phyloP scores from a whole-genome alignment of 2,113 vertebrate species.

The Ardeotis arabs region DNA sequence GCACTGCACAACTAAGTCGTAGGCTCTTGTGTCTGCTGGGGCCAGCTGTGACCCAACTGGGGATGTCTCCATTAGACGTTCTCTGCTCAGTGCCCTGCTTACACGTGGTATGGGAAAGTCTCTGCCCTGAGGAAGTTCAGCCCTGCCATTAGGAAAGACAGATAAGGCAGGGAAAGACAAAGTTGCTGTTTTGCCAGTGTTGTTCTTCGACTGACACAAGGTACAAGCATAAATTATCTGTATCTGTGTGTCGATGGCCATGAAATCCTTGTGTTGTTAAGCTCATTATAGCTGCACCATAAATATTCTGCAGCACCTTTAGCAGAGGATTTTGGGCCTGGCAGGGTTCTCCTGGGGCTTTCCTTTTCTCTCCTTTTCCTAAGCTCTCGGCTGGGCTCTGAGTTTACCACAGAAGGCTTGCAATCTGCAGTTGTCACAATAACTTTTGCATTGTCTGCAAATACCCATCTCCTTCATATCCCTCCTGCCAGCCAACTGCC shows the following conservation, averaged over 20 bases:
- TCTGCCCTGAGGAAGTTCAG: background rate
- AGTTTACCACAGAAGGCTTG: conserved; percentile 22
- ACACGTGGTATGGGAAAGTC: background rate
- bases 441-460: conserved; percentile 45
- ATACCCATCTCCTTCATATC: background rate
- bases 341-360: background rate
- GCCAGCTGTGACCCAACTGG: background rate
- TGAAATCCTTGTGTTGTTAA: background rate
- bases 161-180: background rate
- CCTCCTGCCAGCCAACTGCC: background rate
- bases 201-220: background rate
- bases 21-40: background rate
- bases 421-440: conserved; percentile 48
- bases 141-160: background rate
- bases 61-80: background rate
- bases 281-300: background rate
- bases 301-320: background rate
- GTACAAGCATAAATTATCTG: background rate
- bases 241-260: background rate
- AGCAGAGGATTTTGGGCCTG: background rate
- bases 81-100: background rate
- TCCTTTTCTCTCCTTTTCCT: background rate
- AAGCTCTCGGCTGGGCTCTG: background rate
- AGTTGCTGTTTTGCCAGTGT: background rate
- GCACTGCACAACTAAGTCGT: fast-evolving